A percentile compares a stretch with the other conserved stretches of the same genome.
Conservation (phyloP, 2,888 invertebrate genomes). For the Troides aeacus region DNA sequence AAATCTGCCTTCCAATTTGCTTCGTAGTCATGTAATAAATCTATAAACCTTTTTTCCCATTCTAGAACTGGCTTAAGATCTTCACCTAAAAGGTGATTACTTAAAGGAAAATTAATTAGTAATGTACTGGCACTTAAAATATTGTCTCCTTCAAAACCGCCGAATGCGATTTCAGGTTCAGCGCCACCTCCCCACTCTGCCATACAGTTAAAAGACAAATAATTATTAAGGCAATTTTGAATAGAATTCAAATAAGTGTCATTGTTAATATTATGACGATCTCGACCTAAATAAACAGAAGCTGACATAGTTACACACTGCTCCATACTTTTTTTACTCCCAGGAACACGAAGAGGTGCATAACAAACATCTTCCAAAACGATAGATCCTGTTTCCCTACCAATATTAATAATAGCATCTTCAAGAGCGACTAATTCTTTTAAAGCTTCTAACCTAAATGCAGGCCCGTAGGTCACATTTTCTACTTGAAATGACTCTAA, state of each 20-base stretch:
- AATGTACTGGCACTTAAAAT: slow-evolving; percentile 76
- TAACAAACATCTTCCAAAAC: slow-evolving; percentile 85
- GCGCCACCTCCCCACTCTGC: slow-evolving; percentile 94
- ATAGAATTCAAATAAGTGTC: slow-evolving; percentile 61
- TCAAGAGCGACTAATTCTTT: slow-evolving; percentile 85
- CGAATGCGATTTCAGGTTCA: slow-evolving; percentile 90
- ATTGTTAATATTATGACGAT: slow-evolving; percentile 73
- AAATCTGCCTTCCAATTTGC: slow-evolving; percentile 73
- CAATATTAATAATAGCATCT: slow-evolving; percentile 82
- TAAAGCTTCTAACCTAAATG: slow-evolving; percentile 88
- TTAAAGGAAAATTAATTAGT: slow-evolving; percentile 88
- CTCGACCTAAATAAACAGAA: slow-evolving; percentile 87
- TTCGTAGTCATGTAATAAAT: slow-evolving; percentile 82
- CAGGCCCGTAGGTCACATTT: slow-evolving; percentile 85
- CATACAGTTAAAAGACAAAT: slow-evolving; percentile 81
- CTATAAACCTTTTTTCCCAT: slow-evolving; percentile 89
- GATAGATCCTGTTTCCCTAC: slow-evolving; percentile 74
- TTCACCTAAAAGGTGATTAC: slow-evolving; percentile 82
- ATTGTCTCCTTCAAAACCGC: slow-evolving; percentile 82
- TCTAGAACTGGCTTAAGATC: slow-evolving; percentile 81
- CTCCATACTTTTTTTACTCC: slow-evolving; percentile 71
- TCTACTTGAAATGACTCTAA: slow-evolving; percentile 61
- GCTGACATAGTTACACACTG: slow-evolving; percentile 91
- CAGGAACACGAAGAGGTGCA: slow-evolving; percentile 87
- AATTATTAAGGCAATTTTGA: slow-evolving; percentile 65